Evolutionary conservation across 2,888 invertebrate species (phyloP).

Genomic region (Strigamia maritima): DNA sequence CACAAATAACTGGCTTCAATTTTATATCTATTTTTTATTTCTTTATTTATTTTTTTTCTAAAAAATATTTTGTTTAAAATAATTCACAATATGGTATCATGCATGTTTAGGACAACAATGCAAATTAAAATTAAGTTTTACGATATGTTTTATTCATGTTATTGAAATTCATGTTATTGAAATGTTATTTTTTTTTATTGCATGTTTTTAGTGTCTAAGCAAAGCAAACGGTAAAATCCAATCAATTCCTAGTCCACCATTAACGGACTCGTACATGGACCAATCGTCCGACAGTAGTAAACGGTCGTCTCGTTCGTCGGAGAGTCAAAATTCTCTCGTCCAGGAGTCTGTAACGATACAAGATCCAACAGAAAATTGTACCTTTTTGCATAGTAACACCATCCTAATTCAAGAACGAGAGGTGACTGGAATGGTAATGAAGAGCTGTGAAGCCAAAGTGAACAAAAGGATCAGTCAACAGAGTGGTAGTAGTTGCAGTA

Average conservation of each 20-base stretch:
- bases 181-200: not conserved
- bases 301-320: slow-evolving; percentile 53
- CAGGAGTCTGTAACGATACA: slow-evolving; percentile 42
- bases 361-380: not conserved
- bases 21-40: no score
- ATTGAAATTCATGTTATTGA: no score
- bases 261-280: slow-evolving; percentile 41
- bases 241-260: slow-evolving; percentile 36
- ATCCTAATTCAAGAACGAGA: slow-evolving; percentile 37
- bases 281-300: slow-evolving; percentile 41
- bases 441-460: slow-evolving; percentile 35
- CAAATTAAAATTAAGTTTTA: no score
- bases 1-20: no score
- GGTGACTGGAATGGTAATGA: slow-evolving; percentile 29
- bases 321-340: slow-evolving; percentile 55
- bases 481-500: slow-evolving; percentile 40
- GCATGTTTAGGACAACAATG: no score
- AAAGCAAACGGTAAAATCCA: slow-evolving; percentile 26
- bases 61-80: no score
- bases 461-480: slow-evolving; percentile 41
- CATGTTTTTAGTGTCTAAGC: not conserved
- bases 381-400: not conserved
- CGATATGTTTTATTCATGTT: no score
- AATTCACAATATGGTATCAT: no score
- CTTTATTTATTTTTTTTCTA: no score